Evolutionary conservation across 2,888 invertebrate species (phyloP).

Genomic region (Zygaena filipendulae): DNA sequence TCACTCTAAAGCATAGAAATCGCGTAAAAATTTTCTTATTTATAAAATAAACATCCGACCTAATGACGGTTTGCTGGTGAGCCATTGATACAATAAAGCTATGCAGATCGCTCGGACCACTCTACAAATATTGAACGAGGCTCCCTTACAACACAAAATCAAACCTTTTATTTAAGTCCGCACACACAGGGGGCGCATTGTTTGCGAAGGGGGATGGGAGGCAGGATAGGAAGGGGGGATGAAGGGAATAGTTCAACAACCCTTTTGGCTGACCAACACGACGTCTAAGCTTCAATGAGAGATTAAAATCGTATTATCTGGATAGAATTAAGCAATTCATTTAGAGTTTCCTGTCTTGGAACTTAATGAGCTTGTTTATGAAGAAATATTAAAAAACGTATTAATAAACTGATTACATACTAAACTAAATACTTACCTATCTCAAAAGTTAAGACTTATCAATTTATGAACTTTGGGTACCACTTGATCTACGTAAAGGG

Average conservation of each 20-base stretch:
- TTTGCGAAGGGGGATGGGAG: conserved; percentile 41
- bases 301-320: conserved; percentile 35
- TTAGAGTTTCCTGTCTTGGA: no score
- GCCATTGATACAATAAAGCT: conserved; percentile 38
- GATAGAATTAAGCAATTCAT: no score
- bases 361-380: no score
- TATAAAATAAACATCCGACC: no score
- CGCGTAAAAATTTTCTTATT: no score
- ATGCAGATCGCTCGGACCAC: conserved; percentile 52
- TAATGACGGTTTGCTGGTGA: conserved; percentile 5
- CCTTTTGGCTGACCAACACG: conserved; percentile 58
- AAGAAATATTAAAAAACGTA: no score
- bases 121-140: conserved; percentile 56
- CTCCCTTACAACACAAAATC: conserved; percentile 65
- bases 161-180: conserved; percentile 68
- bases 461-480: no score
- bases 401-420: no score
- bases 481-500: no score
- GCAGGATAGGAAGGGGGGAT: conserved; percentile 16
- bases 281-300: conserved; percentile 26
- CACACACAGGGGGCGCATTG: conserved; percentile 48
- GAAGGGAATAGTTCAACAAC: conserved; percentile 61
- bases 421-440: no score
- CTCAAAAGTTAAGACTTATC: no score
- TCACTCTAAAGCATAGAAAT: no score